These are phyloP conservation scores for Microcebus lehilahytsara DNA, from an alignment of 2,113 vertebrate species.

Conservation along the genomic window DNA sequence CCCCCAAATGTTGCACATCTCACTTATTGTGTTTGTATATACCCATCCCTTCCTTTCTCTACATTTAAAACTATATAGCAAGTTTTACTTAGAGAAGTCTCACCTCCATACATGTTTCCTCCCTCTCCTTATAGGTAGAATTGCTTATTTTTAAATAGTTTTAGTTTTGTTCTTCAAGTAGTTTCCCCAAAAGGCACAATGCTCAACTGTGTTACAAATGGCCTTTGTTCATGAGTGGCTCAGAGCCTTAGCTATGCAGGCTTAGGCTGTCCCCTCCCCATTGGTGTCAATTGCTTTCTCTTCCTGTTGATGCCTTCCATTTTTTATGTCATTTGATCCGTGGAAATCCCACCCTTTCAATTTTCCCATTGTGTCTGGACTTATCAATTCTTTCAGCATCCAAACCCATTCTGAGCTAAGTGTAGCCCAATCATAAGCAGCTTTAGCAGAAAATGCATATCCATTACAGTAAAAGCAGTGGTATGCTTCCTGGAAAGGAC, in stretches of 20 bases:
- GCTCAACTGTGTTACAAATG: not conserved
- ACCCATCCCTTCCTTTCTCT: too few species aligned
- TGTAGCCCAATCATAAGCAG: too few species aligned
- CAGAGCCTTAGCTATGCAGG: not conserved
- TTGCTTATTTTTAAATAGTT: not conserved
- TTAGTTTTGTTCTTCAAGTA: not conserved
- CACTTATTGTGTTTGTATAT: too few species aligned
- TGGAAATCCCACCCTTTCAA: not conserved
- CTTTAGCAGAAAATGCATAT: not conserved
- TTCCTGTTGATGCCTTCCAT: not conserved
- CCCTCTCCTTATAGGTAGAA: not conserved
- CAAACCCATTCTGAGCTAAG: not conserved
- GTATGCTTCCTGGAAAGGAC: too few species aligned
- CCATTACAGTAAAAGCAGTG: not conserved
- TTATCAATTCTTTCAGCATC: not conserved
- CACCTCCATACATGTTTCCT: too few species aligned
- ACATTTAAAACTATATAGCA: not conserved
- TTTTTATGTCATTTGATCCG: not conserved
- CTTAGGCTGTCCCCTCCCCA: rapidly evolving
- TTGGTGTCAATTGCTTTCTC: not conserved
- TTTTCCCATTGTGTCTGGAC: not conserved
- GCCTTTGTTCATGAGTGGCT: not conserved
- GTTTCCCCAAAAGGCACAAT: not conserved
- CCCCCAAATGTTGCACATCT: too few species aligned
- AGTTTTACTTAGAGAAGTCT: not conserved